These are phyloP conservation scores for Drosophila ercepeae DNA, from an alignment of 1,140 invertebrate genomes.

Conservation along the genomic window DNA sequence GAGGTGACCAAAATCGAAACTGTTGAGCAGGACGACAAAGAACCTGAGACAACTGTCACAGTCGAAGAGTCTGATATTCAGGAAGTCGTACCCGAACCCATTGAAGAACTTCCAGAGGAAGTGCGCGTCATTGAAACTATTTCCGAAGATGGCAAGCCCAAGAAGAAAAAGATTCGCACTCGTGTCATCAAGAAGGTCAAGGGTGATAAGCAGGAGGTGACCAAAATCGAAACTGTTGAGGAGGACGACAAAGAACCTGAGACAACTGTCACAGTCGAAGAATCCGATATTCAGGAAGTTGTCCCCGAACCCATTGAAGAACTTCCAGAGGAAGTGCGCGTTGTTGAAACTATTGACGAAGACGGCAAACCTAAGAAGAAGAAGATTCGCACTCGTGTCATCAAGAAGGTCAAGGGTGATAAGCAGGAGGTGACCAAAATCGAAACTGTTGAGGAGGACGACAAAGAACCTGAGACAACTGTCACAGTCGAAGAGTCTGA, in stretches of 20 bases:
- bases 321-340: too few species aligned
- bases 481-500: too few species aligned
- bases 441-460: too few species aligned
- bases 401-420: too few species aligned
- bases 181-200: not conserved
- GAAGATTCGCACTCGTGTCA: too few species aligned
- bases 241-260: not conserved
- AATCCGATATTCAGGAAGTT: not conserved
- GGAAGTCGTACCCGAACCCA: not conserved
- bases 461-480: too few species aligned
- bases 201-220: not conserved
- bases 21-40: not conserved
- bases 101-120: not conserved
- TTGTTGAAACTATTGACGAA: too few species aligned
- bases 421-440: too few species aligned
- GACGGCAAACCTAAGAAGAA: too few species aligned
- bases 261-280: not conserved
- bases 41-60: not conserved
- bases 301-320: too few species aligned
- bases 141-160: not conserved
- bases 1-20: not conserved
- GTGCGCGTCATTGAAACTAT: not conserved
- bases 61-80: not conserved
- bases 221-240: not conserved
- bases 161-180: not conserved